phyloP scores from a whole-genome alignment of 2,888 invertebrate species.

The Sinelater perroti region DNA sequence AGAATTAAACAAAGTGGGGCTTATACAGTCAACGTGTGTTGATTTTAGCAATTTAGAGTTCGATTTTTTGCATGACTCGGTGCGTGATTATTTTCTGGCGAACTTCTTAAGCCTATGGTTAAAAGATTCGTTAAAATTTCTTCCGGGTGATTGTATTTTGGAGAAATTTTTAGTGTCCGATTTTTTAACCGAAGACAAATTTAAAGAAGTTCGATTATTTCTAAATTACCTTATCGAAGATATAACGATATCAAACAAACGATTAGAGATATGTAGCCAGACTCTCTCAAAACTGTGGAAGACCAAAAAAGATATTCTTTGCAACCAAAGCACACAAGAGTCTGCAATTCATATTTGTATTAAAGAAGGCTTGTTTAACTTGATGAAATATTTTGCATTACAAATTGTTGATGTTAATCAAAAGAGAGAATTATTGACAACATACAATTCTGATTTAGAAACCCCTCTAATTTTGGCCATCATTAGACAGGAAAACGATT shows the following conservation, averaged over 20 bases:
- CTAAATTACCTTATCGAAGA: constrained; percentile 18
- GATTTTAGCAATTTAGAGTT: constrained; percentile 1
- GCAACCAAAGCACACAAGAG: too few relatives aligned
- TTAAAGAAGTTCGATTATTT: constrained; percentile 27
- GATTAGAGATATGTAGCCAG: constrained; percentile 16
- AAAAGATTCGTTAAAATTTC: constrained; percentile 1
- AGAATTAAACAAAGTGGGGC: constrained; percentile 29
- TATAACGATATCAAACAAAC: neutral
- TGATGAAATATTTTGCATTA: constrained; percentile 23
- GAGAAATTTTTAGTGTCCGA: constrained; percentile 17
- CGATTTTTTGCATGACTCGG: constrained; percentile 27
- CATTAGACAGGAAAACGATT: neutral
- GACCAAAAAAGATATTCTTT: too few relatives aligned
- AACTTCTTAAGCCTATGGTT: constrained; percentile 19
- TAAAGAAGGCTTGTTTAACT: constrained; percentile 18
- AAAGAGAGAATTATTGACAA: constrained; percentile 5
- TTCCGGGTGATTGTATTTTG: constrained; percentile 8
- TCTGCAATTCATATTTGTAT: constrained; percentile 20
- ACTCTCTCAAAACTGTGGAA: too few relatives aligned
- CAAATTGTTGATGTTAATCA: neutral
- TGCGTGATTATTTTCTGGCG: constrained; percentile 27
- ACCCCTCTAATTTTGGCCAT: constrained; percentile 19
- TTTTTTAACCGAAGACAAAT: constrained; percentile 5
- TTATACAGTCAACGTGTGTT: constrained; percentile 15
- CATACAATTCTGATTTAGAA: constrained; percentile 16